phyloP scores from a whole-genome alignment of 2,797 vertebrate species.

The Premnoplex brunnescens region DNA sequence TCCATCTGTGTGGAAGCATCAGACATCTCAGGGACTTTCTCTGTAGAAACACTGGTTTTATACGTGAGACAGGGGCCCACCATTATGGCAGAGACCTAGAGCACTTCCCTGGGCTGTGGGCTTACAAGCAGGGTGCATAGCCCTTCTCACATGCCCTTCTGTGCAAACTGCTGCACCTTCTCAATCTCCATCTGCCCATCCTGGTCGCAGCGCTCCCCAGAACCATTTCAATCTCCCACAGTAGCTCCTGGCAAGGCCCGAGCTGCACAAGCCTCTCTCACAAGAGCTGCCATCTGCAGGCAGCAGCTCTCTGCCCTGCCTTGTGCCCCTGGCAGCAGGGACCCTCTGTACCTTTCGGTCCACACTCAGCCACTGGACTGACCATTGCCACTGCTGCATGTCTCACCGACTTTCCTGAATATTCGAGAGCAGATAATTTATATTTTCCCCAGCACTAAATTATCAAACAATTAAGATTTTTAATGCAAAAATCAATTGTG shows the following conservation, averaged over 20 bases:
- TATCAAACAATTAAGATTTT: background rate
- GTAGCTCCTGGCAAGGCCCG: background rate
- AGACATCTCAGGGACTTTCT: background rate
- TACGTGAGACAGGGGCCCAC: background rate
- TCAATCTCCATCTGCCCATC: background rate
- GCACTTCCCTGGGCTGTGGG: background rate
- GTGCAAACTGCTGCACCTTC: background rate
- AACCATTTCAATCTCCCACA: background rate
- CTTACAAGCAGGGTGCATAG: background rate
- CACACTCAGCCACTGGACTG: background rate
- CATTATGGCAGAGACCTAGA: background rate
- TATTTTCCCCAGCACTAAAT: background rate
- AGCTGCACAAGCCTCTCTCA: background rate
- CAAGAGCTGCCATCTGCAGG: background rate
- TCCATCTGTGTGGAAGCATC: background rate
- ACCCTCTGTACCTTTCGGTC: background rate
- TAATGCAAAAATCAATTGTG: background rate
- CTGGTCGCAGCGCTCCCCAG: background rate
- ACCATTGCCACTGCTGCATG: background rate
- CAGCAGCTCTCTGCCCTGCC: background rate
- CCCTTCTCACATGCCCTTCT: accelerated
- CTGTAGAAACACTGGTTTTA: background rate
- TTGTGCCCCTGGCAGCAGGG: background rate
- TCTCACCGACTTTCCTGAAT: background rate
- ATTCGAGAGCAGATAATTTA: background rate